Conservation (phyloP, 1,140 invertebrate species). For the Triops cancriformis region DNA sequence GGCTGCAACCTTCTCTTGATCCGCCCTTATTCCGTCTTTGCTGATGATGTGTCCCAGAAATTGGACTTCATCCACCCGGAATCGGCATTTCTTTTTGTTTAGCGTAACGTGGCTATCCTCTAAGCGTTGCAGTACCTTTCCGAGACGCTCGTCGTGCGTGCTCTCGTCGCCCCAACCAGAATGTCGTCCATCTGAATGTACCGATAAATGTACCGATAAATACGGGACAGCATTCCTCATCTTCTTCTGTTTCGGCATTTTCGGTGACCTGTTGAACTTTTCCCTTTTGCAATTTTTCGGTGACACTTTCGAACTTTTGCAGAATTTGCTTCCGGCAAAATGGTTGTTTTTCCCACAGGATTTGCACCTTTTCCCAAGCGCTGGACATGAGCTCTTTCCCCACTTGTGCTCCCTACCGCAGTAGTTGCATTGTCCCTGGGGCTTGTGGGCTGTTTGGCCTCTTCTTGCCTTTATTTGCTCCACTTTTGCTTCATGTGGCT, state of each 20-base stretch:
- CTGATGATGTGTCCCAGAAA: no score
- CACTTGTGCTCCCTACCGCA: background rate
- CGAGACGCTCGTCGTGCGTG: no score
- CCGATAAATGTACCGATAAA: no score
- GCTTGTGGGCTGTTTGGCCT: background rate
- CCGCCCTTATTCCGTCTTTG: background rate
- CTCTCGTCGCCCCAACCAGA: no score
- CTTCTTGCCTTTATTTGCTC: background rate
- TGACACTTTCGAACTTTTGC: no score
- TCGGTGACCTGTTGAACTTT: background rate
- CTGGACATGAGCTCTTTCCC: background rate
- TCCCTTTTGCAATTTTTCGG: no score
- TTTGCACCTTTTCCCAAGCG: background rate
- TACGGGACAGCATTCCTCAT: constrained; percentile 8
- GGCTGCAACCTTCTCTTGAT: no score
- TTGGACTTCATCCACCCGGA: no score
- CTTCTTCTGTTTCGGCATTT: background rate
- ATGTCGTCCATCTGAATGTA: no score
- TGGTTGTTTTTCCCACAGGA: background rate
- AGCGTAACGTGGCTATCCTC: no score
- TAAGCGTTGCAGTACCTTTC: no score
- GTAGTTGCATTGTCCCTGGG: background rate
- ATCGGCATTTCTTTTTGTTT: no score
- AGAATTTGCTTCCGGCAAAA: background rate
- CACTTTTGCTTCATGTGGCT: background rate